A percentile compares a stretch with the other conserved stretches of the same genome.
Evolutionary conservation across 2,797 vertebrate genomes (phyloP).

Genomic region (Aphelocoma californica): DNA sequence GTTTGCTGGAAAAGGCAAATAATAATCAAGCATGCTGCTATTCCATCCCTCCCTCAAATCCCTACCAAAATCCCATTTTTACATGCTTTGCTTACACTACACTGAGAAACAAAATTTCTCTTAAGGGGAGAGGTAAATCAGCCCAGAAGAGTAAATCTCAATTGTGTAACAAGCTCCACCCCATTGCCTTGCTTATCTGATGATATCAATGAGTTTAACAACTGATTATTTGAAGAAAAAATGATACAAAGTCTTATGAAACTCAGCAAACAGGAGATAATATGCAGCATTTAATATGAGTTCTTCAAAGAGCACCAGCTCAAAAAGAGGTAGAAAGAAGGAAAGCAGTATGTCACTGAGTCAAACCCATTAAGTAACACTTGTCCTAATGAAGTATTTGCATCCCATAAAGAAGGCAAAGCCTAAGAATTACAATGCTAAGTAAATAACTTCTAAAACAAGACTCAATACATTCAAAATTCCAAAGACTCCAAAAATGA

Average conservation of each 20-base stretch:
- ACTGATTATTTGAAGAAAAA: not conserved
- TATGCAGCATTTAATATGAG: fast-evolving
- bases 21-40: not conserved
- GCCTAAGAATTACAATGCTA: not conserved
- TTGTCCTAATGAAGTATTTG: not conserved
- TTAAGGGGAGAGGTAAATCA: not conserved
- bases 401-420: not conserved
- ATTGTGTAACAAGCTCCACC: not conserved
- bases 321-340: not conserved
- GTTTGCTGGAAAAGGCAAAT: not conserved
- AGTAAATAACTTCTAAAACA: not conserved
- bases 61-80: not conserved
- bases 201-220: not conserved
- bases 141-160: not conserved
- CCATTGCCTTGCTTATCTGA: not conserved
- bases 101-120: not conserved
- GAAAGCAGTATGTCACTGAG: not conserved
- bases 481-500: not conserved
- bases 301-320: not conserved
- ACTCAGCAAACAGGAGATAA: not conserved
- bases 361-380: not conserved
- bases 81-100: not conserved
- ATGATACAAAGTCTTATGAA: not conserved
- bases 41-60: not conserved
- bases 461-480: not conserved